Evolutionary conservation across 2,113 vertebrate genomes (phyloP).

Genomic region (Pygathrix nemaeus): DNA sequence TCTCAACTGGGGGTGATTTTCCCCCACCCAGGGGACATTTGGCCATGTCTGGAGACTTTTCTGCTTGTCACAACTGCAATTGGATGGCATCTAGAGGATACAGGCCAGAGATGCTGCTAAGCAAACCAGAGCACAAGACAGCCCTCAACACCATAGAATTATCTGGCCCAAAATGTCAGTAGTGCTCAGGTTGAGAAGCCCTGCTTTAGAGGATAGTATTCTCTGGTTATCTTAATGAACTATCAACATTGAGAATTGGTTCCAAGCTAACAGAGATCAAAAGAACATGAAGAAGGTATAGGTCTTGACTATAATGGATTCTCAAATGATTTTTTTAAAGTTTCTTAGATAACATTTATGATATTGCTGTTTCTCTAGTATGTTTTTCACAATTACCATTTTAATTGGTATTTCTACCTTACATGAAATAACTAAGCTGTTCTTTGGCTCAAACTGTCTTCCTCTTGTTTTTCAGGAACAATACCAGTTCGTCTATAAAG

Average conservation of each 20-base stretch:
- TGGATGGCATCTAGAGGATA: neutral
- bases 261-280: neutral
- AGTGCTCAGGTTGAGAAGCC: neutral
- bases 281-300: neutral
- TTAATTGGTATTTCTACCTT: neutral
- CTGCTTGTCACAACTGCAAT: neutral
- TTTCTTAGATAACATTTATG: neutral
- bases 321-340: neutral
- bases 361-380: neutral
- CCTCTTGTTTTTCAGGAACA: conserved; percentile 90
- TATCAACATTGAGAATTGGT: neutral
- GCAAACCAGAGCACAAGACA: neutral
- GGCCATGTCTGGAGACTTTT: neutral
- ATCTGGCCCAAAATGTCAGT: neutral
- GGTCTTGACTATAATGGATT: neutral
- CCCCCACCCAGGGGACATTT: neutral
- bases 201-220: neutral
- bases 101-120: neutral
- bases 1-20: neutral
- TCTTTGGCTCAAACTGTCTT: conserved; percentile 39
- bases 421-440: neutral
- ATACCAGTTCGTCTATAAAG: conserved; percentile 96
- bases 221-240: neutral
- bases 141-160: neutral
- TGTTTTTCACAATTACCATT: neutral